These are phyloP conservation scores for Muschampia plurimacula DNA, from an alignment of 2,888 invertebrate genomes.

Conservation along the genomic window DNA sequence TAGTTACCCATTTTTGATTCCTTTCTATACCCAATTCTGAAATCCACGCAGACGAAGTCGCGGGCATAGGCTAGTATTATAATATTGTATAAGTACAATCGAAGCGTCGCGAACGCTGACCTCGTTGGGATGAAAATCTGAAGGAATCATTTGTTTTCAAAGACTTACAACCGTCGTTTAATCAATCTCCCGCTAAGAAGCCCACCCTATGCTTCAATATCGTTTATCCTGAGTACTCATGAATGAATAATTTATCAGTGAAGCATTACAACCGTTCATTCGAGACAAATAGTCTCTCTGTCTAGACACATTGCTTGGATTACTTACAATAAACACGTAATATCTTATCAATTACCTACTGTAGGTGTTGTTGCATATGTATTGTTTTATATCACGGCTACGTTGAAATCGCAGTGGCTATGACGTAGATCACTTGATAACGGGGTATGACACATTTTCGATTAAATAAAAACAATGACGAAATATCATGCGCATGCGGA, in stretches of 20 bases:
- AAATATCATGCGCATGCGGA: slow-evolving; percentile 16
- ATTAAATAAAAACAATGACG: slow-evolving; percentile 11
- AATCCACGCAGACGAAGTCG: too few species aligned
- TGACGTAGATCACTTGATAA: slow-evolving; percentile 48
- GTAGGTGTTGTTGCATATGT: slow-evolving; percentile 9
- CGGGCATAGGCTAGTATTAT: too few species aligned
- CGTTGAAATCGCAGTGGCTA: slow-evolving; percentile 35
- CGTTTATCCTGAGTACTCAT: slow-evolving; percentile 21
- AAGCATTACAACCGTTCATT: neutral
- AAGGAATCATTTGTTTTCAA: neutral
- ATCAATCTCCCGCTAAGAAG: slow-evolving; percentile 32
- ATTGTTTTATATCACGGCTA: slow-evolving; percentile 42
- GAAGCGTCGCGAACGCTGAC: neutral
- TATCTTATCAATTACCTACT: slow-evolving; percentile 24
- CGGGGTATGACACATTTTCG: slow-evolving; percentile 15
- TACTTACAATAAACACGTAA: neutral
- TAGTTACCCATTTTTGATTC: too few species aligned
- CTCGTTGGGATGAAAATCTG: neutral
- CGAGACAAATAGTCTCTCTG: neutral
- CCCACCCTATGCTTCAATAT: slow-evolving; percentile 18
- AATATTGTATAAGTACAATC: neutral
- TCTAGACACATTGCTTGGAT: slow-evolving; percentile 5
- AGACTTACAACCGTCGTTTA: slow-evolving; percentile 28
- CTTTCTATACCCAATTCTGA: too few species aligned
- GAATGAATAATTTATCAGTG: slow-evolving; percentile 19